A percentile compares a stretch with the other conserved stretches of the same genome.
These are phyloP conservation scores for Rhyzopertha dominica DNA, from an alignment of 1,140 invertebrate species.

Conservation along the genomic window DNA sequence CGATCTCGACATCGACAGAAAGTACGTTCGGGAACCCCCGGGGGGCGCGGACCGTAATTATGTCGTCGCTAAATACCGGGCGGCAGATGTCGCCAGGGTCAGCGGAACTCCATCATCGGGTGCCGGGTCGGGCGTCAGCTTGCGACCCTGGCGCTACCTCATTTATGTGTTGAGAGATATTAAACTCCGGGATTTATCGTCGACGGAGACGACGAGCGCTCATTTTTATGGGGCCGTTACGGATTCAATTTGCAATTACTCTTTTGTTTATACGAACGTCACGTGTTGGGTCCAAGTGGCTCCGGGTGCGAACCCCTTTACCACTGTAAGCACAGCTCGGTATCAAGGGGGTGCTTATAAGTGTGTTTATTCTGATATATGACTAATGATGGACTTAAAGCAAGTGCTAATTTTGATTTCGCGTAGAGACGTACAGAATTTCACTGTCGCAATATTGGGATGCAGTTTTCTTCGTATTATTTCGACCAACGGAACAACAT, in stretches of 20 bases:
- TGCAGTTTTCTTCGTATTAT: too few species aligned
- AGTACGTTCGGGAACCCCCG: too few species aligned
- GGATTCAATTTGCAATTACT: slow-evolving; percentile 38
- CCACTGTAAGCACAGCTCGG: slow-evolving; percentile 32
- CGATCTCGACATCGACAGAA: too few species aligned
- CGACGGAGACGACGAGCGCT: slow-evolving; percentile 30
- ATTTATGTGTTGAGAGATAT: slow-evolving; percentile 41
- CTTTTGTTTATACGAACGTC: slow-evolving; percentile 39
- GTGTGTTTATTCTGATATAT: too few species aligned
- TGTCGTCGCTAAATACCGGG: not conserved
- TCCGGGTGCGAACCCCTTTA: slow-evolving; percentile 18
- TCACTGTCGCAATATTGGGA: too few species aligned
- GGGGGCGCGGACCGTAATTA: slow-evolving; percentile 1
- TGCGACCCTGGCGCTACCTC: slow-evolving; percentile 31
- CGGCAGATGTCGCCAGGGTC: slow-evolving; percentile 1
- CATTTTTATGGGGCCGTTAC: slow-evolving; percentile 19
- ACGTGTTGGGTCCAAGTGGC: slow-evolving; percentile 26
- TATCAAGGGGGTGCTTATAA: too few species aligned
- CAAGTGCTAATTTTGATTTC: too few species aligned
- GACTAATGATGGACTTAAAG: too few species aligned
- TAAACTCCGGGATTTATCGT: slow-evolving; percentile 42
- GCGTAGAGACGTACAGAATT: too few species aligned
- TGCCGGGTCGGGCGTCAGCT: slow-evolving; percentile 35
- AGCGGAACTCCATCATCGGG: slow-evolving; percentile 36
- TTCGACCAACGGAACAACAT: too few species aligned